A percentile compares a stretch with the other conserved stretches of the same genome.
These are phyloP conservation scores for Acanthosepion esculentum DNA, from an alignment of 2,888 invertebrate species.

Conservation along the genomic window DNA sequence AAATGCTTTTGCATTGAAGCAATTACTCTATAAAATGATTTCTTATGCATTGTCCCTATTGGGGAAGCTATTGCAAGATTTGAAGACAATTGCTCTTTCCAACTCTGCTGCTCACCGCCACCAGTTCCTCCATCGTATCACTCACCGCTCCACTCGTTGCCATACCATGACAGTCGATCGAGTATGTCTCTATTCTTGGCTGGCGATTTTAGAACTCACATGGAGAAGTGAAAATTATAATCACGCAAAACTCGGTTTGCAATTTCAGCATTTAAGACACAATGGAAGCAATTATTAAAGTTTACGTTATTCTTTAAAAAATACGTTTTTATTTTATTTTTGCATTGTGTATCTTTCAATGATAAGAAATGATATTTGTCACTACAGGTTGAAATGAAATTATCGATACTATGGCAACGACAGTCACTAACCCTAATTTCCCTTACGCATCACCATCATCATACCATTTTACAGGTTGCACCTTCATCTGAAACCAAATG, in stretches of 20 bases:
- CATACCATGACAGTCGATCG: neutral
- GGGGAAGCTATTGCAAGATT: neutral
- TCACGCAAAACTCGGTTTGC: neutral
- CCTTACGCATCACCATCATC: no score
- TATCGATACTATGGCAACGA: no score
- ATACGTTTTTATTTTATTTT: neutral
- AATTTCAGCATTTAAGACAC: neutral
- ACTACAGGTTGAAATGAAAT: no score
- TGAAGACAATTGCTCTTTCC: conserved; percentile 33
- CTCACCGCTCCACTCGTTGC: neutral
- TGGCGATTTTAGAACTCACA: neutral
- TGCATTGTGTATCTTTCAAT: no score
- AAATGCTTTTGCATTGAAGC: neutral
- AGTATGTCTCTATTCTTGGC: neutral
- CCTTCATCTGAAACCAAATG: no score
- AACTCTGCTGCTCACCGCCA: neutral
- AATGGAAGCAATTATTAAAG: neutral
- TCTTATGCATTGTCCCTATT: neutral
- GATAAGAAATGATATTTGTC: no score
- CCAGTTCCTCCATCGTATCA: no score
- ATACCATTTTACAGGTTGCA: no score
- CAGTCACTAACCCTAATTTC: no score
- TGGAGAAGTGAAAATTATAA: neutral
- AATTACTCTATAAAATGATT: neutral
- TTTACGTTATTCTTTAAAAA: neutral